These are phyloP conservation scores for Amphiprion clarkii DNA, from an alignment of 2,797 vertebrate genomes.

Conservation along the genomic window DNA sequence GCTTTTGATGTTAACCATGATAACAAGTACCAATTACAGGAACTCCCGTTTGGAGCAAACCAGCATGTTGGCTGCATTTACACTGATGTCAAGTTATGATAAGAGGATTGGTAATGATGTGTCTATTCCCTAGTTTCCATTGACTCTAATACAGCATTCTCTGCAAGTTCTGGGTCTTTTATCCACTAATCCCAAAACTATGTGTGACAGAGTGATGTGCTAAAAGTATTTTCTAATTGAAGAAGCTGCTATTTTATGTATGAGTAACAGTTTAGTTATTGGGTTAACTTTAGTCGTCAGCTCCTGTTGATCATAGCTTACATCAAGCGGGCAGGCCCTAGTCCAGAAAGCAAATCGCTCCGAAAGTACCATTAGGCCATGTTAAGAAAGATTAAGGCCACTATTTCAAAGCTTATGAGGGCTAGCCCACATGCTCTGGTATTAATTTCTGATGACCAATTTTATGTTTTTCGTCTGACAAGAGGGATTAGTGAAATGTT, in stretches of 20 bases:
- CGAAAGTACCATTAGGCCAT: conserved; percentile 71
- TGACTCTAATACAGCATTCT: conserved; percentile 8
- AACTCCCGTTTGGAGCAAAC: conserved; percentile 24
- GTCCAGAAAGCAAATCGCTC: conserved; percentile 48
- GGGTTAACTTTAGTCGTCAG: conserved; percentile 45
- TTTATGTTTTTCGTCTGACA: conserved; percentile 61
- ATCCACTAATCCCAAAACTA: conserved; percentile 18
- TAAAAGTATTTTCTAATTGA: conserved; percentile 38
- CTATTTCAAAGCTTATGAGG: conserved; percentile 53
- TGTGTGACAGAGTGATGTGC: conserved; percentile 17
- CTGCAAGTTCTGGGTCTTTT: neutral
- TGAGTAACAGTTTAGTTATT: conserved; percentile 56
- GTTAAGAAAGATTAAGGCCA: conserved; percentile 77
- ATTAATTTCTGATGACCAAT: conserved; percentile 68
- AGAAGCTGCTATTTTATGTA: conserved; percentile 51
- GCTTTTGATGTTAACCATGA: conserved; percentile 44
- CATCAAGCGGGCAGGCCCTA: conserved; percentile 34
- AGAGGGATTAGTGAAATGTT: conserved; percentile 65
- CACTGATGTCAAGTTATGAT: conserved; percentile 26
- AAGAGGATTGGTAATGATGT: conserved; percentile 22
- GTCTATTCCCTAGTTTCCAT: conserved; percentile 8
- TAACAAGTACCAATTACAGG: conserved; percentile 56
- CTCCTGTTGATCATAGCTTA: conserved; percentile 40
- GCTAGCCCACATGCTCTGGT: conserved; percentile 33
- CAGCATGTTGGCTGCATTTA: conserved; percentile 25